Percentiles rank a stretch among this genome's conserved stretches.
These are phyloP conservation scores for Drosophila pandora DNA, from an alignment of 1,140 invertebrate species.

Conservation along the genomic window DNA sequence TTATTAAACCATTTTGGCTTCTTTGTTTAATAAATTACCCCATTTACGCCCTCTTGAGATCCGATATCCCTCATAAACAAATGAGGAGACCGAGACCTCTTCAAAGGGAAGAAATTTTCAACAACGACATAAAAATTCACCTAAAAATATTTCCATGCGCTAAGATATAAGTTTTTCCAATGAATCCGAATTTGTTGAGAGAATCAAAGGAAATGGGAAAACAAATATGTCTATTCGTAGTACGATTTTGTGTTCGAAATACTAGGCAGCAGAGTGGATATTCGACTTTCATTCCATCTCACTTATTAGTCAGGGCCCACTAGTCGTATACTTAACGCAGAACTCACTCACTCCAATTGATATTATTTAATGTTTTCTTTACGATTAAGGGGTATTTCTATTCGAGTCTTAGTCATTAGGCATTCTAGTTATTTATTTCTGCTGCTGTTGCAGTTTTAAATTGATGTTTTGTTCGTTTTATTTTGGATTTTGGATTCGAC, in stretches of 20 bases:
- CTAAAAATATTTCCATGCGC: slow-evolving; percentile 50
- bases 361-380: not conserved
- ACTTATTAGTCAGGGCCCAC: not conserved
- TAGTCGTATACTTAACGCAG: not conserved
- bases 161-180: slow-evolving; percentile 35
- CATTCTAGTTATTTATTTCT: slow-evolving; percentile 13
- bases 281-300: not conserved
- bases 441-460: slow-evolving; percentile 62
- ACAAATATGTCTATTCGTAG: slow-evolving; percentile 15
- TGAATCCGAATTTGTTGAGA: slow-evolving; percentile 31
- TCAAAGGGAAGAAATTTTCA: slow-evolving; percentile 21
- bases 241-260: not conserved
- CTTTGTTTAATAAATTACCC: slow-evolving; percentile 10
- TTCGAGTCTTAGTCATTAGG: not conserved
- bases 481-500: slow-evolving; percentile 34
- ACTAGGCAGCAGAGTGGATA: not conserved
- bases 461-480: slow-evolving; percentile 36
- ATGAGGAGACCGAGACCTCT: slow-evolving; percentile 1
- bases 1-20: not conserved
- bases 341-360: not conserved
- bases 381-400: slow-evolving; percentile 1
- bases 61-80: slow-evolving; percentile 23
- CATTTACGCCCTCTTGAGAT: not conserved
- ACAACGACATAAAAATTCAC: slow-evolving; percentile 39
- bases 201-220: slow-evolving; percentile 26